Percentiles rank a stretch among this genome's conserved stretches.
Evolutionary conservation across 2,797 vertebrate species (phyloP).

Genomic region (Bradypodion ventrale): DNA sequence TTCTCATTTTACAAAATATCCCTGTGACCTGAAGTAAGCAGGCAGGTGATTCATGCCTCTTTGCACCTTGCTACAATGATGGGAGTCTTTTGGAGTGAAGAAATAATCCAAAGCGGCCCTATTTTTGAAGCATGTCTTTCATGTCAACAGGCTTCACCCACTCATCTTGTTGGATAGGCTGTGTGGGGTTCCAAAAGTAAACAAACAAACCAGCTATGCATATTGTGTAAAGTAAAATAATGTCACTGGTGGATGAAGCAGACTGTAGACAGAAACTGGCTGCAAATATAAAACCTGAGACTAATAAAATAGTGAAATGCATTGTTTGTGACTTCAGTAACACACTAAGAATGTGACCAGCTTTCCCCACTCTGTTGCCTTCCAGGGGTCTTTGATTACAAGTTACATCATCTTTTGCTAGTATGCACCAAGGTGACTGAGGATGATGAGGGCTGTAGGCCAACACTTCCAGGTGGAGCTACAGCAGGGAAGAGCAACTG

Average conservation of each 20-base stretch:
- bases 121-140: not conserved
- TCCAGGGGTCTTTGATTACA: not conserved
- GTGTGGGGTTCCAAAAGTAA: not conserved
- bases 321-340: not conserved
- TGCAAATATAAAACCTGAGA: not conserved
- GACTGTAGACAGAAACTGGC: not conserved
- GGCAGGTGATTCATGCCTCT: not conserved
- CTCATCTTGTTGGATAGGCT: not conserved
- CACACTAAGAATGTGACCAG: not conserved
- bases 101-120: not conserved
- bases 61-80: not conserved
- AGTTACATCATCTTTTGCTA: not conserved
- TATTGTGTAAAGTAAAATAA: constrained; percentile 1
- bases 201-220: not conserved
- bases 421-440: not conserved
- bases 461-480: not conserved
- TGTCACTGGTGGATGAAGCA: not conserved
- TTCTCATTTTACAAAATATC: not conserved
- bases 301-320: not conserved
- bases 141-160: not conserved
- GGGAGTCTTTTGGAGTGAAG: not conserved
- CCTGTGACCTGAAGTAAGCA: not conserved
- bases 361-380: not conserved
- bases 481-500: too few relatives aligned
- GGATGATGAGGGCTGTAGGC: not conserved